These are phyloP conservation scores for Nyleta sp. DNA, from an alignment of 2,888 invertebrate genomes.

Conservation along the genomic window DNA sequence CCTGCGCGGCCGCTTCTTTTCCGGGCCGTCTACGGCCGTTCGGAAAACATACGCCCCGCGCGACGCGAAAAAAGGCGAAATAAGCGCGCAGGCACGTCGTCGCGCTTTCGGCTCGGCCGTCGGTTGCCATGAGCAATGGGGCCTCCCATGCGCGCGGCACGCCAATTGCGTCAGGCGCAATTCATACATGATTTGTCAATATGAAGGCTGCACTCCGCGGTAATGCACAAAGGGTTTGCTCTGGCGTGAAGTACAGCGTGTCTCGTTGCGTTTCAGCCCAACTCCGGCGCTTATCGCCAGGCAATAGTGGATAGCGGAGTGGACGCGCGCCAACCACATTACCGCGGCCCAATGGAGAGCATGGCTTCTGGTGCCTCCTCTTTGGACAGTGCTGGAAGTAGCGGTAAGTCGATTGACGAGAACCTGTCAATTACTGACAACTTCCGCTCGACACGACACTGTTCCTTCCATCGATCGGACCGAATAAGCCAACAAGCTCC, in stretches of 20 bases:
- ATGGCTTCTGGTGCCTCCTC: slow-evolving; percentile 92
- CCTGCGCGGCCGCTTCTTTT: neutral
- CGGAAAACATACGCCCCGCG: slow-evolving; percentile 74
- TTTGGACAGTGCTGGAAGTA: slow-evolving; percentile 90
- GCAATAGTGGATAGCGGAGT: slow-evolving; percentile 42
- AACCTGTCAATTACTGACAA: no score
- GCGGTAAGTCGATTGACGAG: slow-evolving; percentile 84
- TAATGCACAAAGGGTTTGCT: slow-evolving; percentile 77
- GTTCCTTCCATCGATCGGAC: no score
- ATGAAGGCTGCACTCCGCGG: slow-evolving; percentile 75
- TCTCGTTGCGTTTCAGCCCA: slow-evolving; percentile 78
- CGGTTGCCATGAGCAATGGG: slow-evolving; percentile 30
- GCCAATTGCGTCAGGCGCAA: slow-evolving; percentile 61
- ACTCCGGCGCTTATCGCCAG: slow-evolving; percentile 73
- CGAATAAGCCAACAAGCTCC: no score
- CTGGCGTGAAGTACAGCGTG: slow-evolving; percentile 76
- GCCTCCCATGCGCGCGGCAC: slow-evolving; percentile 46
- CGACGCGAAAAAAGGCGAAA: slow-evolving; percentile 16
- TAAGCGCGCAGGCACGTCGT: slow-evolving; percentile 18
- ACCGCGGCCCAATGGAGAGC: slow-evolving; percentile 74
- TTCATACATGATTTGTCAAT: slow-evolving; percentile 74
- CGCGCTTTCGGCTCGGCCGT: neutral
- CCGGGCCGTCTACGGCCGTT: slow-evolving; percentile 67
- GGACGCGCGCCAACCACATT: slow-evolving; percentile 14
- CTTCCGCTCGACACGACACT: no score